Evolutionary conservation across 2,113 vertebrate species (phyloP), one percentile per base, ranked within the genome.

Genomic region (Bufo gargarizans): DNA sequence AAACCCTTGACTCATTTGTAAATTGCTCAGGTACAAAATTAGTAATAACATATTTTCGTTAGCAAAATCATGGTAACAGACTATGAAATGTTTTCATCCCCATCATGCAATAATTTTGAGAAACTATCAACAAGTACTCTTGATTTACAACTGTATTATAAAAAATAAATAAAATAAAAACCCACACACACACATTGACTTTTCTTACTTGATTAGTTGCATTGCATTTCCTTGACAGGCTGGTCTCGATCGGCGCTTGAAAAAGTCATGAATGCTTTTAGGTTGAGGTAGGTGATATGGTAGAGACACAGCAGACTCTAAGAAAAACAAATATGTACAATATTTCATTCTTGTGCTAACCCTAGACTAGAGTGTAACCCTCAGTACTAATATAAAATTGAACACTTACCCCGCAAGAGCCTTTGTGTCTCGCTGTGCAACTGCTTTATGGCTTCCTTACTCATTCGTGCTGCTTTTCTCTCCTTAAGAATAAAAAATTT

Each of bases 401-500:
- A 80, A 80, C 19, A 3, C 19, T 83, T 94, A 99, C 98, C 98
- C 97, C 98, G 93, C 89, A 99, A 80, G 82, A 99, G 95, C 81
- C 97, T 93, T 91, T 99, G 98, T 84, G 93, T 97, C 89, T 99
- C 98, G 91, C 98, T 99, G 69, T 99, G 98, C 3, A 99, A 93
- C 12, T 96, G 96, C 92, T 96, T 98, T 91, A 98, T 95, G 0
- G 97, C 97, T 90, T 99, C 98, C 91, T 96, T 98, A 93, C 97
- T 97, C 88, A 96, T 94, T 3, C 93, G 96, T 3, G 98, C 97
- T 63, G 98, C 97, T 90, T 97, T 99, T 87, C 97, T 94, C 92
- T 99, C 98, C 97, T 99, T 92, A 89, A 89, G 84, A 89, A 83
- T 33, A 3, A 83, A 82, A 49, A 17, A 16, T 3, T 1, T 2